Evolutionary conservation across 2,797 vertebrate genomes (phyloP), one percentile per base, ranked within the genome.

Genomic region (Nasua narica): DNA sequence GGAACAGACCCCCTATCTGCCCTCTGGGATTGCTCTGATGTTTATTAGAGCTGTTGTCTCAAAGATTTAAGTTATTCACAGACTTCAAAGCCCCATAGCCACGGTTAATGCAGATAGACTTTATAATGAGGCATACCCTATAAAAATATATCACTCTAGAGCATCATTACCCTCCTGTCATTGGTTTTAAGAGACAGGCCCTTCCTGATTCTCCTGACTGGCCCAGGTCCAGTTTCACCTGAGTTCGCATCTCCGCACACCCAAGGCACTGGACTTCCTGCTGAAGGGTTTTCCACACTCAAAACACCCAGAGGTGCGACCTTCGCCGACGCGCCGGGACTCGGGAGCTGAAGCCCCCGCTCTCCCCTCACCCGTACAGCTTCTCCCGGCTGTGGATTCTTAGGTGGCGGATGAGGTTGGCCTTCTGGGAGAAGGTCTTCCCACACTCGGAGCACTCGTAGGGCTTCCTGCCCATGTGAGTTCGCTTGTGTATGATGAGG

Each of bases 361-460:
- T 37, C 35, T 7, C 43, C 3, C 4, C 3, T 37, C 29, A 88
- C 14, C 74, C 32, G 0, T 4, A 32, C 50, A 87, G 69, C 12
- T 56, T 16, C 25, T 88, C 90, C 43, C 23, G 7, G 8, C 29
- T 37, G 58, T 86, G 93, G 72, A 65, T 23, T 40, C 65, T 2
- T n/a, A 70, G 87, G 16, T 65, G 87, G 32, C 18, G 3, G 4
- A 70, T 29, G 79, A 72, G 85, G 60, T 46, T 76, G 1, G 46
- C 78, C 94, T 82, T 46, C 79, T 69, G 89, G 48, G 84, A 60
- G 65, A 86, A 95, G 46, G 56, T 40, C 54, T 70, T 81, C 40
- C 69, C 19, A 0, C 85, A 46, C 35, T 86, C 78, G 0, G 62
- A 50, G 74, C 84, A 60, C 12, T 29, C 29, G 0, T 32, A 85